These are phyloP conservation scores for Drosophila punjabiensis DNA, from an alignment of 1,140 invertebrate species.

Conservation along the genomic window DNA sequence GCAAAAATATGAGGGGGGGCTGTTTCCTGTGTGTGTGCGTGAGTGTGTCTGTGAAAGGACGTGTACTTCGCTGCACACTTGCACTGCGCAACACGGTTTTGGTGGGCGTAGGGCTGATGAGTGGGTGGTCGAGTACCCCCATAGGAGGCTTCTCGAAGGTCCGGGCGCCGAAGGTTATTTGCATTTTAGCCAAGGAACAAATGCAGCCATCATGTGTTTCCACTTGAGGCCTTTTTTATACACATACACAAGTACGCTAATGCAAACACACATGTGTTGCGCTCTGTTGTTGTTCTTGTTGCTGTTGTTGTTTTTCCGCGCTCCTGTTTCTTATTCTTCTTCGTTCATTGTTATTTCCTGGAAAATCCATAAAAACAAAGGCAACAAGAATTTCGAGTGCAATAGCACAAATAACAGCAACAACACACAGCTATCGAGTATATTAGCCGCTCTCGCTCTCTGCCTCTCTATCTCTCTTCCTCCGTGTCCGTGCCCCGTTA, in stretches of 20 bases:
- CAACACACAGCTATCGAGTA: conserved; percentile 61
- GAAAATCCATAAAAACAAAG: conserved; percentile 82
- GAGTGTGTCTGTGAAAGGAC: conserved; percentile 40
- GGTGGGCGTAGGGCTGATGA: conserved; percentile 4
- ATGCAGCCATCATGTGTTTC: conserved; percentile 72
- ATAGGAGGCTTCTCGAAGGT: conserved; percentile 15
- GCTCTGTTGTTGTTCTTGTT: conserved; percentile 44
- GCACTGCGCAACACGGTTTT: conserved; percentile 13
- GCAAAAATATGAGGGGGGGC: conserved; percentile 13
- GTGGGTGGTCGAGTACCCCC: conserved; percentile 2
- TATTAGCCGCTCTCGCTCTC: conserved; percentile 60
- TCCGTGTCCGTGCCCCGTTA: conserved; percentile 2
- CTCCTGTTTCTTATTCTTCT: conserved; percentile 48
- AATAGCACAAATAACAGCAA: conserved; percentile 64
- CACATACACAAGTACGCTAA: conserved; percentile 8
- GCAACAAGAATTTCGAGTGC: conserved; percentile 81
- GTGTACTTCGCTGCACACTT: conserved; percentile 44
- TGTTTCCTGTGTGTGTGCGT: background rate
- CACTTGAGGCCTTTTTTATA: conserved; percentile 59
- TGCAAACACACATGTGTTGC: conserved; percentile 41
- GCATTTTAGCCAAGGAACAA: conserved; percentile 14
- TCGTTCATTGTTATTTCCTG: conserved; percentile 70
- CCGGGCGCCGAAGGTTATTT: conserved; percentile 6
- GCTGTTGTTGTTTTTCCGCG: conserved; percentile 49
- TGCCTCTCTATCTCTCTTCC: conserved; percentile 3